Evolutionary conservation across 2,113 vertebrate species (phyloP).

Genomic region (Tragelaphus strepsiceros): DNA sequence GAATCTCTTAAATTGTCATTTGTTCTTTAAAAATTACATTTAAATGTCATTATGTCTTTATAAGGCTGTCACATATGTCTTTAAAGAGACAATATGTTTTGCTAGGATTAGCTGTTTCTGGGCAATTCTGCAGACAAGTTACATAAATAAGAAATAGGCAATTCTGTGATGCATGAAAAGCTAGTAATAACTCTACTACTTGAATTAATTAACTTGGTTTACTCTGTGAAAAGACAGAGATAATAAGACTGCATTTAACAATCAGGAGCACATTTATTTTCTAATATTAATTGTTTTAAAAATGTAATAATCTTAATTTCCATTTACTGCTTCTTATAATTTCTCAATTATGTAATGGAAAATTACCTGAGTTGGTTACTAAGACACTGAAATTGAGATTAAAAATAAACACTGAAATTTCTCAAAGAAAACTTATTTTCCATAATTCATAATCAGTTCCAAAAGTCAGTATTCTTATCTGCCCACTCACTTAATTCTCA

Average conservation of each 20-base stretch:
- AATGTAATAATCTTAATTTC: neutral
- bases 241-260: neutral
- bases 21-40: neutral
- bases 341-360: neutral
- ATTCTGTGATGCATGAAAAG: neutral
- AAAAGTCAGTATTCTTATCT: neutral
- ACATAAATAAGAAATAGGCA: neutral
- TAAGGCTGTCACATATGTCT: neutral
- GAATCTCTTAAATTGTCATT: neutral
- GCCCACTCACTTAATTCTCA: neutral
- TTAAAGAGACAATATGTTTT: neutral
- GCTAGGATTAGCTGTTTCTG: neutral
- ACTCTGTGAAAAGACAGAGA: neutral
- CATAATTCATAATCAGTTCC: neutral
- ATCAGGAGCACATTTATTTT: neutral
- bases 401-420: neutral
- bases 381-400: neutral
- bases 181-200: neutral
- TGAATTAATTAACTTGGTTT: conserved; percentile 1
- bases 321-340: neutral
- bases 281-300: neutral
- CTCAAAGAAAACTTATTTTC: neutral
- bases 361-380: neutral
- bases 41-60: neutral
- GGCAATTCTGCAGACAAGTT: neutral